Percentiles rank a stretch among this genome's conserved stretches.
Conservation (phyloP, 1,140 invertebrate genomes). For the Schlechtendalia chinensis region DNA sequence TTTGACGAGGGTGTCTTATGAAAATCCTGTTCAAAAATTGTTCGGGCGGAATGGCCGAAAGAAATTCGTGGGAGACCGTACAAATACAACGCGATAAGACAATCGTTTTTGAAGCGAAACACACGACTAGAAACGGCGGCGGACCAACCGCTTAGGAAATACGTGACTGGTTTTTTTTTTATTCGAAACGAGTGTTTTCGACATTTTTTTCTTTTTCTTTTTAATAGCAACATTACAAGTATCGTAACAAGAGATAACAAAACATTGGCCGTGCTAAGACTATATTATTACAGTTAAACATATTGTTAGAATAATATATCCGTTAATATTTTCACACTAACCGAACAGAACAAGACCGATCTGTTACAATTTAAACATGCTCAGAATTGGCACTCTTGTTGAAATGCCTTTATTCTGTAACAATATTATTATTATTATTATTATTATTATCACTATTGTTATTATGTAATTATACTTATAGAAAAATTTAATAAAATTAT, state of each 20-base stretch:
- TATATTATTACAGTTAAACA: not conserved
- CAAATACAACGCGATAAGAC: too few species aligned
- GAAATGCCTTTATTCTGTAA: not conserved
- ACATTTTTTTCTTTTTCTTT: not conserved
- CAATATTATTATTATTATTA: too few species aligned
- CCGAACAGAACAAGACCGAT: not conserved
- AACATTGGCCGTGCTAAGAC: not conserved
- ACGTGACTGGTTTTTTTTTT: not conserved
- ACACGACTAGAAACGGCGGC: not conserved
- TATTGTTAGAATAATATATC: not conserved
- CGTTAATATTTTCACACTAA: too few species aligned
- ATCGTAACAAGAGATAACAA: not conserved
- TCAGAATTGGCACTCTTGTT: constrained; percentile 17
- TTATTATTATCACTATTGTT: too few species aligned
- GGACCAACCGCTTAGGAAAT: not conserved
- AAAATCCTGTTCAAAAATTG: too few species aligned
- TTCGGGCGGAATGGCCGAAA: too few species aligned
- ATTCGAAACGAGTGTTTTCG: not conserved
- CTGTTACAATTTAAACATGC: not conserved
- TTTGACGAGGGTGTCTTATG: too few species aligned
- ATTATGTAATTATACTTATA: not conserved
- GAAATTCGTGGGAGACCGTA: too few species aligned
- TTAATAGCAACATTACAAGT: not conserved
- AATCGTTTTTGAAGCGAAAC: too few species aligned
- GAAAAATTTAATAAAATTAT: constrained; percentile 10